Conservation (phyloP, 2,113 vertebrate genomes). For the Epinephelus fuscoguttatus region DNA sequence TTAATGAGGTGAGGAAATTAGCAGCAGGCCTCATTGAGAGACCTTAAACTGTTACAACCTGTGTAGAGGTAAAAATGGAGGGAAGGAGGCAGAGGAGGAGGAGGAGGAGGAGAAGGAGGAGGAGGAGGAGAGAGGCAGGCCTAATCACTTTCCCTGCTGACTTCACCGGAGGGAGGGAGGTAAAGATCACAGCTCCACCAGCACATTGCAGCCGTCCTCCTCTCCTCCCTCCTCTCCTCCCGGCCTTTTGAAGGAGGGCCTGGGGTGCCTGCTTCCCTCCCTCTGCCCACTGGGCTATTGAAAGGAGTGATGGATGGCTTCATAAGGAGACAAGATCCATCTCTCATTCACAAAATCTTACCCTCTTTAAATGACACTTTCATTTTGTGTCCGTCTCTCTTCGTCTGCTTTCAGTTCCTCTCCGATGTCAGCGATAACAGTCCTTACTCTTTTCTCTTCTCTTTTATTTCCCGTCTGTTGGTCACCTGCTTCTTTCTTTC, state of each 20-base stretch:
- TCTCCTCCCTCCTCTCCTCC: constrained; percentile 62
- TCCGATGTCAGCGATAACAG: background rate
- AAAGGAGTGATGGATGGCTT: constrained; percentile 86
- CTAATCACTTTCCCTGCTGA: constrained; percentile 86
- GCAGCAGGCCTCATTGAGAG: constrained; percentile 41
- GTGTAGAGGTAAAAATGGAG: constrained; percentile 55
- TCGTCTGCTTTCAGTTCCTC: background rate
- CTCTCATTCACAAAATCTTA: constrained; percentile 60
- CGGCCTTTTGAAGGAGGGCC: constrained; percentile 73
- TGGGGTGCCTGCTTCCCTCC: constrained; percentile 77
- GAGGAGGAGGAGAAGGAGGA: constrained; percentile 55
- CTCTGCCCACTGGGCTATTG: constrained; percentile 78
- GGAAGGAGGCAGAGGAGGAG: constrained; percentile 13
- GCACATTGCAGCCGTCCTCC: constrained; percentile 73
- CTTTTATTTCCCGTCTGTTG: background rate
- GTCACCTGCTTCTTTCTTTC: background rate
- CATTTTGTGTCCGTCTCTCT: constrained; percentile 6
- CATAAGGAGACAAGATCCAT: constrained; percentile 81
- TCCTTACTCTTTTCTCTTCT: background rate
- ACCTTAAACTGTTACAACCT: constrained; percentile 48
- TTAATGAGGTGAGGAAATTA: constrained; percentile 62
- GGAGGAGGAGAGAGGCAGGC: constrained; percentile 62
- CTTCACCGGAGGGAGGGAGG: constrained; percentile 79
- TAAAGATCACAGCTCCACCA: constrained; percentile 83
- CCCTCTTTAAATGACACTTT: constrained; percentile 24